Base-by-base conservation (phyloP, 2,797 vertebrate species). In the Leucoraja ocellata region DNA sequence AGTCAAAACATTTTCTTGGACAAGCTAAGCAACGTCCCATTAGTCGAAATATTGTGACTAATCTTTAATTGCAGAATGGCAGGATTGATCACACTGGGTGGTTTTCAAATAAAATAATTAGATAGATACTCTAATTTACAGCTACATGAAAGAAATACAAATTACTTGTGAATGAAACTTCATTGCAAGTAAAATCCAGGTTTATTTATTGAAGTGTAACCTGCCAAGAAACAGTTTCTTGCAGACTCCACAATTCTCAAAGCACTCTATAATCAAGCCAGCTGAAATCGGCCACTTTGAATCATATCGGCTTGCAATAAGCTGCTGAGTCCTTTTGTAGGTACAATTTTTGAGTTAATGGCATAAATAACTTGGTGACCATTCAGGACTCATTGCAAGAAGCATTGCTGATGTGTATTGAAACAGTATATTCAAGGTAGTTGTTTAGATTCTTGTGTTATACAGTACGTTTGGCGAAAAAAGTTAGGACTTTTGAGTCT, bases 91-190 rank as follows among this genome's bases (percentile, higher is more conserved):
- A 61, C 58, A 63, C 54, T 63, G 58, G 58, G 11, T 13, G n/a
- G 83, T 63, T 86, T 84, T n/a, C 28, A 86, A 86, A 86, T 63
- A 86, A 86, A 28, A 81, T 23, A 63, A 32, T n/a, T 63, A n/a
- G 25, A 54, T 86, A 16, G 11, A 13, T 9, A 63, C 61, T 14
- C 28, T 28, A 86, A 61, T 63, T 76, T 63, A 21, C 14, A 63
- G 58, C n/a, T 3, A 11, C 1, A 0, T n/a, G 28, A 28, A 7
- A 28, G n/a, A 86, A 86, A 86, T 63, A 86, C 14, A n/a, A 83
- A 71, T 61, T 63, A 25, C 13, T 86, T 86, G 11, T 11, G n/a
- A 63, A 5, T 86, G 58, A 28, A 86, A 16, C 58, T 32, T 86
- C 58, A 63, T 14, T 63, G 28, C 4, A 16, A 5, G 14, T n/a